phyloP scores from a whole-genome alignment of 2,113 vertebrate genomes.

The Dryoscopus gambensis region DNA sequence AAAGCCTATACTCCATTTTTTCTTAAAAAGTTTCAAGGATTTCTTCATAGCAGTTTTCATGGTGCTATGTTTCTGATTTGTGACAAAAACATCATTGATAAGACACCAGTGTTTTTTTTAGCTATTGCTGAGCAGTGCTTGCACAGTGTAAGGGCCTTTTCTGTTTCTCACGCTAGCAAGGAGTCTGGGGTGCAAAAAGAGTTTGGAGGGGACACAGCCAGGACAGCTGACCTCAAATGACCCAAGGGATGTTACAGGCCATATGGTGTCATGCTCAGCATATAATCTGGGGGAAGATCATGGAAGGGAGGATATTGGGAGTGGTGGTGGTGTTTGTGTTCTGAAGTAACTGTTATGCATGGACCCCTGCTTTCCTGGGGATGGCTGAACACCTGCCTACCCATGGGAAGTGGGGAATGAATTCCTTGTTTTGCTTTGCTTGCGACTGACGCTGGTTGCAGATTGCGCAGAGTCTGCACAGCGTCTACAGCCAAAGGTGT shows the following conservation, averaged over 20 bases:
- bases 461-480: too few relatives aligned
- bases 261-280: neutral
- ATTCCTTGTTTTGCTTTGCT: neutral
- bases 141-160: neutral
- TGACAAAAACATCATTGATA: neutral
- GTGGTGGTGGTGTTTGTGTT: neutral
- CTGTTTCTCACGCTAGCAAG: rapidly evolving
- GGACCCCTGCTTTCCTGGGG: neutral
- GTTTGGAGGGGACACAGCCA: neutral
- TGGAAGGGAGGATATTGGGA: rapidly evolving
- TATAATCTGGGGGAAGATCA: neutral
- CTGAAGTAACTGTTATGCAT: rapidly evolving
- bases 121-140: neutral
- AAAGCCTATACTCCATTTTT: neutral
- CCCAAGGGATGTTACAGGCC: neutral
- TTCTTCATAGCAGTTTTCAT: neutral
- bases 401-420: neutral
- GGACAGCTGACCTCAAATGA: neutral
- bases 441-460: too few relatives aligned
- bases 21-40: neutral
- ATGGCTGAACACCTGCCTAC: neutral
- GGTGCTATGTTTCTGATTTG: neutral
- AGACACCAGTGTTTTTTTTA: neutral
- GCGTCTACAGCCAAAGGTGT: too few relatives aligned
- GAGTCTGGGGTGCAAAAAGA: neutral